These are phyloP conservation scores for Barypeithes pellucidus DNA, from an alignment of 2,888 invertebrate genomes.

Conservation along the genomic window DNA sequence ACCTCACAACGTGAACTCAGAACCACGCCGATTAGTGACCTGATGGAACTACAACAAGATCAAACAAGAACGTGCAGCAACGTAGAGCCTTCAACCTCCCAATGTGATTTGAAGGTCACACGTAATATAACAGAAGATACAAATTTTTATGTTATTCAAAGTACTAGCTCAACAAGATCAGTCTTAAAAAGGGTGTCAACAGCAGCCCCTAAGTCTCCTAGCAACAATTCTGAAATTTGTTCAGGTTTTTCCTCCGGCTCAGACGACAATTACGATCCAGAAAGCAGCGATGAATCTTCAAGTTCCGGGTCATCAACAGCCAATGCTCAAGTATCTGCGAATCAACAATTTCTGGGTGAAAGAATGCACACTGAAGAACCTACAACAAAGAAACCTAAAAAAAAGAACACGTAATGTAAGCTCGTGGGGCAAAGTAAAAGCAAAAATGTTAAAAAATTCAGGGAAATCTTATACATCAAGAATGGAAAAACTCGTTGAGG, in stretches of 20 bases:
- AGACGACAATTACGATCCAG: not conserved
- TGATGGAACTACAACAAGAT: conserved; percentile 3
- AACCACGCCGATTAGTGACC: conserved; percentile 1
- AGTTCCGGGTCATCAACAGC: not conserved
- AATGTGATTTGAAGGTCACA: conserved; percentile 3
- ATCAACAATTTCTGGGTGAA: too few relatives aligned
- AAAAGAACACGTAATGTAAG: too few relatives aligned
- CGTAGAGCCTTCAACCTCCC: not conserved
- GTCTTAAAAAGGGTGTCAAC: conserved; percentile 1
- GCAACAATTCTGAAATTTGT: not conserved
- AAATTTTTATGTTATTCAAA: not conserved
- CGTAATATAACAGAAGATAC: not conserved
- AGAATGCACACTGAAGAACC: too few relatives aligned
- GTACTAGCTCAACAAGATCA: not conserved
- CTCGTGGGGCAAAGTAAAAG: too few relatives aligned
- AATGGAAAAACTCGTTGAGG: too few relatives aligned
- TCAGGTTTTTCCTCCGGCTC: not conserved
- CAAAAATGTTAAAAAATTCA: too few relatives aligned
- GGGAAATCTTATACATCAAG: too few relatives aligned
- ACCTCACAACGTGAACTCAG: conserved; percentile 2
- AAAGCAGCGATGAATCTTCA: conserved; percentile 4
- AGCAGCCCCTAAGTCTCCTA: conserved; percentile 6
- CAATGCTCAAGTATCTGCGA: conserved; percentile 4
- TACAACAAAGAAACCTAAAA: too few relatives aligned
- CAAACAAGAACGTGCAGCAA: not conserved